A percentile compares a stretch with the other conserved stretches of the same genome.
Conservation (phyloP, 2,113 vertebrate genomes). For the Gallinago paraguaiae region DNA sequence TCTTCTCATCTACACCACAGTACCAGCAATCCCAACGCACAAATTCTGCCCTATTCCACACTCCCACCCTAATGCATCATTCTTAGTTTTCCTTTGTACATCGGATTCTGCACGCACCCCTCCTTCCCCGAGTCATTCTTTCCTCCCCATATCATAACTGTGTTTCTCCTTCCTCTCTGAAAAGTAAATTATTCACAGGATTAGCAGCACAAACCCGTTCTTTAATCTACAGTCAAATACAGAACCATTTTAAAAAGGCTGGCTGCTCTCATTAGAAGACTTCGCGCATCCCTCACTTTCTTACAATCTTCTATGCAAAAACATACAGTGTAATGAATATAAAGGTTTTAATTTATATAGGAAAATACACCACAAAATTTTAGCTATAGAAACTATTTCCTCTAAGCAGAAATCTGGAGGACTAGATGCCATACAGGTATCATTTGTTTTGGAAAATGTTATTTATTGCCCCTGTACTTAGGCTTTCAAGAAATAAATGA, state of each 20-base stretch:
- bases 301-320: neutral
- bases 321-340: neutral
- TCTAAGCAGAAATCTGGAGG: neutral
- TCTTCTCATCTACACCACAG: neutral
- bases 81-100: neutral
- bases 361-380: neutral
- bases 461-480: neutral
- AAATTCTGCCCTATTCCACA: neutral
- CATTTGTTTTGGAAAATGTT: neutral
- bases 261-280: neutral
- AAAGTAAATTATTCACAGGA: slow-evolving; percentile 45
- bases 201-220: slow-evolving; percentile 28
- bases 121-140: neutral
- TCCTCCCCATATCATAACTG: neutral
- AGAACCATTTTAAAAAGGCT: neutral
- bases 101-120: neutral
- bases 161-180: neutral
- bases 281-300: neutral
- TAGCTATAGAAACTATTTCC: neutral
- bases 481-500: neutral
- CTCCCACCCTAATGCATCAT: neutral
- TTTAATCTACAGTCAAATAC: slow-evolving; percentile 15
- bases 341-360: neutral
- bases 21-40: neutral
- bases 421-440: neutral